Evolutionary conservation across 1,140 invertebrate species (phyloP).

Genomic region (Cyclargus thomasi): DNA sequence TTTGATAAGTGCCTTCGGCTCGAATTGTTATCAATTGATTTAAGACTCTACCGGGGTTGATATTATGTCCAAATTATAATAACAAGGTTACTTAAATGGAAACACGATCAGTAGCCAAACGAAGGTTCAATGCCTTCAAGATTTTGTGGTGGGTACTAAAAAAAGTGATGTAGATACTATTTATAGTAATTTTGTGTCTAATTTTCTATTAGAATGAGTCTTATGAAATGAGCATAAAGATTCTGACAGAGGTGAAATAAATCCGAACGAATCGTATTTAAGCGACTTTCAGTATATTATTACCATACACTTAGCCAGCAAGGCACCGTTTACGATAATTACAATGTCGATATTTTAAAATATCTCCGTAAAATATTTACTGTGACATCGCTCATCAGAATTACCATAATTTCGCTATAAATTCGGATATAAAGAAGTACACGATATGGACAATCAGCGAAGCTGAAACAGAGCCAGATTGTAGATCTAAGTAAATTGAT

Average conservation of each 20-base stretch:
- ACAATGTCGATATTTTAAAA: conserved; percentile 25
- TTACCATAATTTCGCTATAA: not conserved
- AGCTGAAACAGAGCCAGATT: too few species aligned
- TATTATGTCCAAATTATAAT: conserved; percentile 4
- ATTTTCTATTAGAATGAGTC: too few species aligned
- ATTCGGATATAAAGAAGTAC: not conserved
- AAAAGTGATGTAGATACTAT: conserved; percentile 32
- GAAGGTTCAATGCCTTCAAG: conserved; percentile 56
- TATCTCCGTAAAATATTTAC: conserved; percentile 2
- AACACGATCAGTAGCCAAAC: conserved; percentile 31
- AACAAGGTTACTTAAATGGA: not conserved
- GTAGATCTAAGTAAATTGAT: too few species aligned
- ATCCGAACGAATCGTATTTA: not conserved
- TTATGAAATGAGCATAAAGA: too few species aligned
- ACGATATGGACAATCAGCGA: too few species aligned
- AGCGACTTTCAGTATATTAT: not conserved
- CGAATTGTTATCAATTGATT: not conserved
- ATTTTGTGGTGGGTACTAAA: conserved; percentile 51
- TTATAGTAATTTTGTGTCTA: too few species aligned
- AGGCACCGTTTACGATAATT: conserved; percentile 21
- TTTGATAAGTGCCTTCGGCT: not conserved
- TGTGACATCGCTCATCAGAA: not conserved
- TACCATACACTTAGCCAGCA: not conserved
- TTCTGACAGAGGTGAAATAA: not conserved
- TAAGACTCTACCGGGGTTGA: not conserved